phyloP scores from a whole-genome alignment of 2,888 invertebrate species.

The Gymnoscelis rufifasciata region DNA sequence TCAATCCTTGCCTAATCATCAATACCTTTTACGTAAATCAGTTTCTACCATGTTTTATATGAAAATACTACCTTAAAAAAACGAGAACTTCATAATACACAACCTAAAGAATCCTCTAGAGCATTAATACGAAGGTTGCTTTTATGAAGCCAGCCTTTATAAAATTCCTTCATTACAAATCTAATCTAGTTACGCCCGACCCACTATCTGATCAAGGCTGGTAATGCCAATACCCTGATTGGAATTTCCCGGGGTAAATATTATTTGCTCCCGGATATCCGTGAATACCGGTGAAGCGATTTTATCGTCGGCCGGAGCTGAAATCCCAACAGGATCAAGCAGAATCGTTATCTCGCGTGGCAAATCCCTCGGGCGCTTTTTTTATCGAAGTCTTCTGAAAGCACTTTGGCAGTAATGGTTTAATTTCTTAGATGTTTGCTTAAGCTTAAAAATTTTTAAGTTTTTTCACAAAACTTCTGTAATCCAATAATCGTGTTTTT shows the following conservation, averaged over 20 bases:
- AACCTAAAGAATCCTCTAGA: too few relatives aligned
- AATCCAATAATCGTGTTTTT: too few relatives aligned
- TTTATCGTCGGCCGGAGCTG: not conserved
- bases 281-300: conserved; percentile 1
- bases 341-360: not conserved
- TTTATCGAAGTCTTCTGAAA: not conserved
- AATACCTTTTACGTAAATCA: too few relatives aligned
- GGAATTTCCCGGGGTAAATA: not conserved
- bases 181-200: not conserved
- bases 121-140: too few relatives aligned
- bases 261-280: not conserved
- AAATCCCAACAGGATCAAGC: not conserved
- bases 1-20: too few relatives aligned
- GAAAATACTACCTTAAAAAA: too few relatives aligned
- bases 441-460: too few relatives aligned
- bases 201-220: too few relatives aligned
- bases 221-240: not conserved
- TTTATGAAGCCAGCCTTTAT: not conserved
- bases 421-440: not conserved
- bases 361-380: not conserved
- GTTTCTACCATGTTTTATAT: too few relatives aligned
- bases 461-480: too few relatives aligned
- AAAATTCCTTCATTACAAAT: not conserved
- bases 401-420: not conserved
- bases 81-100: too few relatives aligned